phyloP scores from a whole-genome alignment of 2,888 invertebrate genomes.

The Apeira syringaria region DNA sequence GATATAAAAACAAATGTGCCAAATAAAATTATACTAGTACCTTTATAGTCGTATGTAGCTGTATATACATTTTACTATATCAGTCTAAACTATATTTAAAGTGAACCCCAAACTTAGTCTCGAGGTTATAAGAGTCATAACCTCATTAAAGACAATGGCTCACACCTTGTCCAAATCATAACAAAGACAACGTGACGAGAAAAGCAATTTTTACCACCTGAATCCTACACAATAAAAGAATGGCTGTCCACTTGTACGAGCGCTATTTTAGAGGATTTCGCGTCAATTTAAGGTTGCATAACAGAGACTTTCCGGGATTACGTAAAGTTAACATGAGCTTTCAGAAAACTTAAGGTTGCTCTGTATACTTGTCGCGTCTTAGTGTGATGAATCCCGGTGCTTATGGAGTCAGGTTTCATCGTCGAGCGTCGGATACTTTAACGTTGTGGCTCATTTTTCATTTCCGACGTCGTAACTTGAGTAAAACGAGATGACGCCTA shows the following conservation, averaged over 20 bases:
- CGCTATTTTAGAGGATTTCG: slow-evolving; percentile 11
- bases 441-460: slow-evolving; percentile 14
- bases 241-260: slow-evolving; percentile 21
- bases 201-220: slow-evolving; percentile 44
- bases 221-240: slow-evolving; percentile 13
- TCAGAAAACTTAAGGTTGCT: slow-evolving; percentile 10
- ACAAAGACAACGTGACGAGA: slow-evolving; percentile 50
- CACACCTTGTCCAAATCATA: slow-evolving; percentile 51
- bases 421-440: slow-evolving; percentile 10
- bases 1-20: too few species aligned
- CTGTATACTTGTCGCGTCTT: slow-evolving; percentile 2
- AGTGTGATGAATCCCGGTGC: slow-evolving; percentile 6
- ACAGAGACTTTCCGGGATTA: slow-evolving; percentile 16
- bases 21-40: too few species aligned
- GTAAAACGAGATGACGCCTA: background rate
- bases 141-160: slow-evolving; percentile 53
- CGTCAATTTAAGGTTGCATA: slow-evolving; percentile 5
- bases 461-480: slow-evolving; percentile 17
- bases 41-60: too few species aligned
- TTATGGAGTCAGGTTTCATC: slow-evolving; percentile 16
- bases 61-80: slow-evolving; percentile 4
- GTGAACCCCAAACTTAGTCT: slow-evolving; percentile 12
- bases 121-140: slow-evolving; percentile 37
- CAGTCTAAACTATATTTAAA: slow-evolving; percentile 11
- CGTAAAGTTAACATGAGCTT: slow-evolving; percentile 5